Evolutionary conservation across 2,888 invertebrate species (phyloP).

Genomic region (Torymus aiolomorphi): DNA sequence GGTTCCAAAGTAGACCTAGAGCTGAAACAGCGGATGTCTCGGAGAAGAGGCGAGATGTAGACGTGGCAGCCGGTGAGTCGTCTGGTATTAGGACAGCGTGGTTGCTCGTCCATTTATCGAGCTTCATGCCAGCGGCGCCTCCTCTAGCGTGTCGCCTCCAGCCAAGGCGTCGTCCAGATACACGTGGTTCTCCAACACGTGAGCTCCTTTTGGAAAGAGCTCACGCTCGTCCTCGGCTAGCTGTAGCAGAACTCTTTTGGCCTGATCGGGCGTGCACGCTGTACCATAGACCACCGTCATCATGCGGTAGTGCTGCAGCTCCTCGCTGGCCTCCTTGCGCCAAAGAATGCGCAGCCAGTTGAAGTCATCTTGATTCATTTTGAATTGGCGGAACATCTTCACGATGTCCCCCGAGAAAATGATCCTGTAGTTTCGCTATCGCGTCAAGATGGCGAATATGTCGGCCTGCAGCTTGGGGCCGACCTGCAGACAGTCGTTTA

Average conservation of each 20-base stretch:
- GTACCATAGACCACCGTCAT: too few relatives aligned
- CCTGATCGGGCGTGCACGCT: neutral
- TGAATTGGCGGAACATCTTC: too few relatives aligned
- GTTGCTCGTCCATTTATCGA: neutral
- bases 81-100: too few relatives aligned
- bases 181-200: slow-evolving; percentile 23
- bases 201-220: slow-evolving; percentile 38
- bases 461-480: neutral
- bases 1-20: too few relatives aligned
- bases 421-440: too few relatives aligned
- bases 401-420: too few relatives aligned
- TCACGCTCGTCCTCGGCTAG: slow-evolving; percentile 33
- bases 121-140: neutral
- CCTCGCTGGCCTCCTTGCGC: slow-evolving; percentile 1
- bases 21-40: too few relatives aligned
- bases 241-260: slow-evolving; percentile 22
- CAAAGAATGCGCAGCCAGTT: too few relatives aligned
- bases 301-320: neutral
- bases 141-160: neutral
- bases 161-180: slow-evolving; percentile 46
- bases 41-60: too few relatives aligned
- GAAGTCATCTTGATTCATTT: too few relatives aligned
- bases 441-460: neutral
- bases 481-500: neutral
- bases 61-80: too few relatives aligned